A percentile compares a stretch with the other conserved stretches of the same genome.
phyloP scores from a whole-genome alignment of 92 coral and sea anemone genomes.

The Desmophyllum pertusum region DNA sequence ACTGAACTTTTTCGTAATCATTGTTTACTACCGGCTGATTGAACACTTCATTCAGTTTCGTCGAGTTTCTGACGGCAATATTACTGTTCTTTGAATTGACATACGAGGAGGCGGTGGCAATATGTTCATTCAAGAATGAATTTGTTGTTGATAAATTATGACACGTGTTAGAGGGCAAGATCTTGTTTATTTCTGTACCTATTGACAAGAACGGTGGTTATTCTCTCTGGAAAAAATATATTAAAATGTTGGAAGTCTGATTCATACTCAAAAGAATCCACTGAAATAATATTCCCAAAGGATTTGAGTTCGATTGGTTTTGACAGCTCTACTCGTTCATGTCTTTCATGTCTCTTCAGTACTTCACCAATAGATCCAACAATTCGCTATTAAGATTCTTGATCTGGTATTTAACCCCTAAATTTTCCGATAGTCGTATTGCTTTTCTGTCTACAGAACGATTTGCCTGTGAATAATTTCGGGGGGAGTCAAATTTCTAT shows the following conservation, averaged over 20 bases:
- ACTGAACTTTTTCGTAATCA: not conserved
- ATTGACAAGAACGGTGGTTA: not conserved
- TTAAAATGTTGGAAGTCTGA: not conserved
- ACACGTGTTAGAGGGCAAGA: conserved; percentile 29
- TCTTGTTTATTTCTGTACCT: not conserved
- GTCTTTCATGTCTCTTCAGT: conserved; percentile 11
- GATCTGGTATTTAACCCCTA: not conserved
- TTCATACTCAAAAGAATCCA: conserved; percentile 1
- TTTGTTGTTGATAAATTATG: conserved; percentile 41
- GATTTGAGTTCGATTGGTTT: conserved; percentile 1
- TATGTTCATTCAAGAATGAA: conserved; percentile 19
- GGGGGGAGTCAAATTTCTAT: conserved; percentile 34
- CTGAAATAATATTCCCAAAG: conserved; percentile 24
- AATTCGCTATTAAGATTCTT: not conserved
- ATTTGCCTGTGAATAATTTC: not conserved
- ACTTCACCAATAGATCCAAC: conserved; percentile 1
- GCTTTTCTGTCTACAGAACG: not conserved
- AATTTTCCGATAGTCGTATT: not conserved
- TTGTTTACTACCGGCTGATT: conserved; percentile 18
- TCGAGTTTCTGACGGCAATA: no score
- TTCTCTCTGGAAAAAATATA: not conserved
- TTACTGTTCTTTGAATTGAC: conserved; percentile 5
- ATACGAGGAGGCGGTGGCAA: conserved; percentile 35
- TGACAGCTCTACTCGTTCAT: not conserved
- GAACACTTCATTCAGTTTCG: conserved; percentile 32